Evolutionary conservation across 2,888 invertebrate species (phyloP).

Genomic region (Morpho helenor): DNA sequence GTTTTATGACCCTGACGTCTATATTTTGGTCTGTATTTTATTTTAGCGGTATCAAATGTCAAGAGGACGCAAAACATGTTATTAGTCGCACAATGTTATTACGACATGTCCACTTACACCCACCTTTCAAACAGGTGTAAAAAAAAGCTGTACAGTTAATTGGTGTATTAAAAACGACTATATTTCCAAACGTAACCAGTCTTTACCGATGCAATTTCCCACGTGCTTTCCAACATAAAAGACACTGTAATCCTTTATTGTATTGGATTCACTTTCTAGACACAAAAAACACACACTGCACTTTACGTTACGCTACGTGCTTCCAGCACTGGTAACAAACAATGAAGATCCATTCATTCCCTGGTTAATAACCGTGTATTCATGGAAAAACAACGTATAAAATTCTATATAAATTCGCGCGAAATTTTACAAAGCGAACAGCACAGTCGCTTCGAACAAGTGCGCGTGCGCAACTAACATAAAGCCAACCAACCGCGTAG

Average conservation of each 20-base stretch:
- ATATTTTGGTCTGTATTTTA: slow-evolving; percentile 8
- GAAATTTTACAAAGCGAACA: slow-evolving; percentile 42
- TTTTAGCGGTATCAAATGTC: slow-evolving; percentile 17
- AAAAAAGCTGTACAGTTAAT: not conserved
- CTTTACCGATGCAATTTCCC: slow-evolving; percentile 29
- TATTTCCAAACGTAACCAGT: slow-evolving; percentile 17
- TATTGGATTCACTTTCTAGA: slow-evolving; percentile 32
- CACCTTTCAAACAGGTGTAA: slow-evolving; percentile 20
- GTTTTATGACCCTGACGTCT: not conserved
- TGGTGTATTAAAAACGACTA: not conserved
- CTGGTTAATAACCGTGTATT: slow-evolving; percentile 17
- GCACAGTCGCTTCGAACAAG: slow-evolving; percentile 49
- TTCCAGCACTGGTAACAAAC: not conserved
- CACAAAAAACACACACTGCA: slow-evolving; percentile 31
- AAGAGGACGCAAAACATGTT: slow-evolving; percentile 16
- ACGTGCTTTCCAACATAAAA: slow-evolving; percentile 31
- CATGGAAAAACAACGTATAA: slow-evolving; percentile 14
- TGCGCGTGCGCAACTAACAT: slow-evolving; percentile 69
- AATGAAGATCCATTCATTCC: slow-evolving; percentile 14
- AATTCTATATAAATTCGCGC: slow-evolving; percentile 12
- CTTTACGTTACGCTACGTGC: slow-evolving; percentile 20
- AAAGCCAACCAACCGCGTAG: slow-evolving; percentile 48
- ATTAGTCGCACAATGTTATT: slow-evolving; percentile 18
- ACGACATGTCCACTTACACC: not conserved
- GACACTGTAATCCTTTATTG: slow-evolving; percentile 37